Conservation (phyloP, 2,113 vertebrate species). For the Lynx canadensis region DNA sequence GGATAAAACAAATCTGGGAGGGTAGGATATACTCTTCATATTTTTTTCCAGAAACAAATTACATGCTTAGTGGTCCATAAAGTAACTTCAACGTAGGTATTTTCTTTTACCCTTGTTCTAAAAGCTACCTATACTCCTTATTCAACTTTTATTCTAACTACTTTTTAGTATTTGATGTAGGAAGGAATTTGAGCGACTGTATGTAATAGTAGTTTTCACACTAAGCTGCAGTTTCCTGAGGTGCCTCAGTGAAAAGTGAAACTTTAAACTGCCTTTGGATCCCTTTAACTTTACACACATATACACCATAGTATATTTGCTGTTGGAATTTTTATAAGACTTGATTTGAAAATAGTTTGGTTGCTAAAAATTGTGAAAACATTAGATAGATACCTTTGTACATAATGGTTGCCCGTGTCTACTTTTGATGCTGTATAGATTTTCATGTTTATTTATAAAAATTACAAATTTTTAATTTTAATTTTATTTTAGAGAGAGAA, state of each 20-base stretch:
- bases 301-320: not conserved
- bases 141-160: conserved; percentile 36
- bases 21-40: not conserved
- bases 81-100: conserved; percentile 8
- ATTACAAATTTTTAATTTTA: no score
- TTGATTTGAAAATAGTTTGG: conserved; percentile 17
- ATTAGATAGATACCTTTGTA: not conserved
- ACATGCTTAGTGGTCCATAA: not conserved
- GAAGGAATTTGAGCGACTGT: conserved; percentile 23
- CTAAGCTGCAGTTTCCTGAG: not conserved
- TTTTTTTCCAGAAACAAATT: conserved; percentile 22
- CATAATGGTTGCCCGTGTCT: not conserved
- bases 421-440: conserved; percentile 2
- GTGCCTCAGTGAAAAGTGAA: conserved; percentile 17
- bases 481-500: no score
- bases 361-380: conserved; percentile 27
- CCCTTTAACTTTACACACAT: not conserved
- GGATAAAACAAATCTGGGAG: conserved; percentile 3
- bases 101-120: not conserved
- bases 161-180: not conserved
- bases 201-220: conserved; percentile 48
- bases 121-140: not conserved
- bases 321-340: conserved; percentile 7
- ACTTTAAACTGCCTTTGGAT: not conserved
- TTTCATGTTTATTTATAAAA: not conserved